Evolutionary conservation across 2,888 invertebrate species (phyloP).

Genomic region (Automeris io): DNA sequence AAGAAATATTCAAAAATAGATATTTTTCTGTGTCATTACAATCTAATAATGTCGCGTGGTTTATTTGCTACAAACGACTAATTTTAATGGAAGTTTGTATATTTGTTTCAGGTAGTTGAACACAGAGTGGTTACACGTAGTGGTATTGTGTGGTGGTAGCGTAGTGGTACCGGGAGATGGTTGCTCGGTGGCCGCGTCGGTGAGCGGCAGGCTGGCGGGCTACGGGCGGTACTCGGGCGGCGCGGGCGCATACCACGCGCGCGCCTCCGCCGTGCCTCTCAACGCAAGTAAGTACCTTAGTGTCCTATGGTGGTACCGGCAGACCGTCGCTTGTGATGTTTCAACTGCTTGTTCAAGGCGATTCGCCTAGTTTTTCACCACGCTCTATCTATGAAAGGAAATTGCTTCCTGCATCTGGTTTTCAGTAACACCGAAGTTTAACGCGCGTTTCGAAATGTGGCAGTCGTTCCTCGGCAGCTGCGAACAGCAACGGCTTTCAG

Average conservation of each 20-base stretch:
- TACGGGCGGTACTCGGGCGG: constrained; percentile 69
- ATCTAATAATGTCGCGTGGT: too few relatives aligned
- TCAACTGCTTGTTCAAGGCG: not conserved
- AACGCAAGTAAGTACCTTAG: constrained; percentile 64
- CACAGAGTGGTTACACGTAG: not conserved
- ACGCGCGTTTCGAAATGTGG: too few relatives aligned
- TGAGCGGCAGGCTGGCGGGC: constrained; percentile 48
- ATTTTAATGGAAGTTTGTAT: too few relatives aligned
- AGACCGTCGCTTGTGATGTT: not conserved
- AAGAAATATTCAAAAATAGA: too few relatives aligned
- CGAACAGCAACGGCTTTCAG: too few relatives aligned
- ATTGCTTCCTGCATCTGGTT: too few relatives aligned
- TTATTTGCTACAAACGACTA: too few relatives aligned
- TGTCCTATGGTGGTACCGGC: not conserved
- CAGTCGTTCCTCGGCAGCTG: too few relatives aligned
- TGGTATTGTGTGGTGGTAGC: constrained; percentile 1
- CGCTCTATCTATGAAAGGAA: too few relatives aligned
- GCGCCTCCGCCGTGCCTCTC: constrained; percentile 63
- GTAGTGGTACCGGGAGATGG: constrained; percentile 8
- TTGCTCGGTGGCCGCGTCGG: constrained; percentile 13
- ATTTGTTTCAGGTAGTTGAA: not conserved
- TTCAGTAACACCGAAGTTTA: too few relatives aligned
- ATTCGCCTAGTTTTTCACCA: too few relatives aligned
- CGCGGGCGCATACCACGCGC: constrained; percentile 61
- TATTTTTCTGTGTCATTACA: too few relatives aligned